Conservation (phyloP, 2,113 vertebrate genomes). For the Meleagris gallopavo region DNA sequence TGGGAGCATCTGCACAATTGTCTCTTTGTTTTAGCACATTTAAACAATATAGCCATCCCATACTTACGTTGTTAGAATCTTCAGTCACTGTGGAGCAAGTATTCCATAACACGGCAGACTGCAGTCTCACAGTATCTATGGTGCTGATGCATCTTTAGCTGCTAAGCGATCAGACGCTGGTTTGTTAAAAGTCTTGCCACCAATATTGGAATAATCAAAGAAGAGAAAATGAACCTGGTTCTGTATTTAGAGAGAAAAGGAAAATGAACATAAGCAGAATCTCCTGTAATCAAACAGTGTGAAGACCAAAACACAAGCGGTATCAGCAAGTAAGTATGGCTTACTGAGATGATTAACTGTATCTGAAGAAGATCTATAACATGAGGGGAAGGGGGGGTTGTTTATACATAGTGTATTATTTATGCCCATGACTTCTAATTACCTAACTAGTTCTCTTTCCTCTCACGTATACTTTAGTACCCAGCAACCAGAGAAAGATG, state of each 20-base stretch:
- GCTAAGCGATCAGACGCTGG: not conserved
- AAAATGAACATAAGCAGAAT: not conserved
- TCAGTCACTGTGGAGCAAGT: not conserved
- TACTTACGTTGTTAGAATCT: not conserved
- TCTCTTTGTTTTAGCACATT: not conserved
- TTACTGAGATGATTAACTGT: constrained; percentile 56
- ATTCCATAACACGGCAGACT: not conserved
- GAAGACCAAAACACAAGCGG: constrained; percentile 33
- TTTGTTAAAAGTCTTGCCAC: not conserved
- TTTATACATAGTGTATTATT: constrained; percentile 55
- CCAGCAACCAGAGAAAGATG: constrained; percentile 65
- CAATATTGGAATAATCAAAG: not conserved
- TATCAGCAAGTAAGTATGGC: not conserved
- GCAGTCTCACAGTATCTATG: not conserved
- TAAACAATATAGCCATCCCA: not conserved
- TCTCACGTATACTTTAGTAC: constrained; percentile 70
- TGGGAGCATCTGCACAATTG: not conserved
- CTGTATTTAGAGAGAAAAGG: not conserved
- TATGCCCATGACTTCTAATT: constrained; percentile 72
- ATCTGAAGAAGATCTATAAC: not conserved
- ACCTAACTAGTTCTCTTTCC: constrained; percentile 71
- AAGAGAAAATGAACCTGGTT: not conserved
- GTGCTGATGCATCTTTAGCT: not conserved
- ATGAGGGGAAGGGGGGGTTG: not conserved
- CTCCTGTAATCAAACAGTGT: not conserved